Base-by-base conservation (phyloP, 1,140 invertebrate species). In the Sycophila sp. region DNA sequence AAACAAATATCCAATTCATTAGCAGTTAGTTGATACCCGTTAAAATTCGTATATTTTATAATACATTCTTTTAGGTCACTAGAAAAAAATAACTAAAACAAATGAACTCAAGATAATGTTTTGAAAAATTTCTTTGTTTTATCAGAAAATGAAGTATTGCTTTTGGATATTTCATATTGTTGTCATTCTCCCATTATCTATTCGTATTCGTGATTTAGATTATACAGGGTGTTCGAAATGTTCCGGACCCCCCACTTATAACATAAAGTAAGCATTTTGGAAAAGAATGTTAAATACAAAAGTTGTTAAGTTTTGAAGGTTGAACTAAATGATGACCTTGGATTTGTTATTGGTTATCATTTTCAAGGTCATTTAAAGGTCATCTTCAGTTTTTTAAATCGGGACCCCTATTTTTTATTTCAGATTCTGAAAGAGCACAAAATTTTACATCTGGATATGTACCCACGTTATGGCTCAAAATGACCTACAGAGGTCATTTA, bases 41-140 rank as follows among this genome's bases (percentile, higher is more conserved):
- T 55, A 10, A 2, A 32, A 38, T 40, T 17, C 17, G 49, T 66
- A 56, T n/a, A 11, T 55, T 66, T n/a, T 26, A 40, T 55, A 17
- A 66, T 55, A 30, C 56, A 38, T n/a, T 66, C 2, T 49, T 55
- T 66, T n/a, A 66, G 11, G 2, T 66, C 49, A 0, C 13, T 30
- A 19, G 63, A 55, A 40, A 53, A 55, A 66, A 26, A 66, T 17
- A 40, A 55, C 36, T 55, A 34, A 40, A 42, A 66, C 19, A 66
- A 28, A 55, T 66, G 32, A 28, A 40, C 34, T 28, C 36, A 24
- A 6, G 26, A 51, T 13, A 19, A 28, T 36, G 1, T 38, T 66
- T 26, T 38, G 13, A 66, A 15, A 5, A 10, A 40, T 5, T 42
- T 55, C 17, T 38, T 66, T 28, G 49, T 53, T 28, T 36, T 22